Base-by-base conservation (phyloP, 2,113 vertebrate genomes). In the Alouatta palliata region DNA sequence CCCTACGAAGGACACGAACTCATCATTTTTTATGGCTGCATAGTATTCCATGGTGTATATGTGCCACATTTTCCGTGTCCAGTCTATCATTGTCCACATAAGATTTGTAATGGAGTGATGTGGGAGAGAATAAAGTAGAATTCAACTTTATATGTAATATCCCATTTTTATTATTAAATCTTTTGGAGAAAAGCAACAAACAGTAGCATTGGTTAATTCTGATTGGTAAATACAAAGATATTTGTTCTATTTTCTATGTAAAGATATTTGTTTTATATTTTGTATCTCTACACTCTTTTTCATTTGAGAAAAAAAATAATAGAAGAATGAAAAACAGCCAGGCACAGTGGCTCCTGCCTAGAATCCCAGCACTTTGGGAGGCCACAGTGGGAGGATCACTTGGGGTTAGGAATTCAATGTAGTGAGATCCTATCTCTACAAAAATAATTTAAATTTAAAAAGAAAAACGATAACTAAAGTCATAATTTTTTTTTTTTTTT, bases 101-200 rank as follows among this genome's bases (percentile, higher is more conserved):
- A 47, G 32, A 82, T 56, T 49, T 79, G 8, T n/a, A 21, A 61
- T 45, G 71, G 0, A 0, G 56, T 54, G 21, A 43, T 49, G 27
- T 14, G 21, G 54, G 7, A 14, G 27, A 68, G 8, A 49, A 61
- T 32, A 54, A 85, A 79, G 71, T 43, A 83, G 47, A 76, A 83
- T 89, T 83, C 71, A 71, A 43, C 43, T 79, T 13, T 52, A 49
- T n/a, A 3, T 35, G 7, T 66, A 93, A 73, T 27, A 56, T 45
- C 30, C 21, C 21, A 45, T 37, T 87, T 86, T 37, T 80, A 54
- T 90, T 86, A 21, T 68, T 58, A 68, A 54, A 76, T 87, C 23
- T 94, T 90, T 81, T 86, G 32, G 23, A 87, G 37, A 47, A 75
- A 91, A 96, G 80, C 16, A 35, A 80, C 30, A 56, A 93, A 68